Evolutionary conservation across 1,140 invertebrate genomes (phyloP).

Genomic region (Eriosoma lanigerum): DNA sequence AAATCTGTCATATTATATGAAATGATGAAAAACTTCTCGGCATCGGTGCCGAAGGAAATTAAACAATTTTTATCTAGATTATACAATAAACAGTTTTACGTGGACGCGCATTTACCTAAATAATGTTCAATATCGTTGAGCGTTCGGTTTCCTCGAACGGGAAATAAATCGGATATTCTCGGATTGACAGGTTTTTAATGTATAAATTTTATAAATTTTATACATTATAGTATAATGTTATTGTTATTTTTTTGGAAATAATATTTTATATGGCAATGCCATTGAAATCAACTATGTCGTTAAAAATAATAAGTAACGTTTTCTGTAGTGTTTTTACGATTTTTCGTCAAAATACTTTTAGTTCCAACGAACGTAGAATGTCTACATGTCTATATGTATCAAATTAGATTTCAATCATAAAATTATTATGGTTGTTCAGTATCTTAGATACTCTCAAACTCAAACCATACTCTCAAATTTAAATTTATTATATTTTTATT

Average conservation of each 20-base stretch:
- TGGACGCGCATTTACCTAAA: neutral
- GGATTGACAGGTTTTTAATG: conserved; percentile 37
- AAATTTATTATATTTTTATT: too few species aligned
- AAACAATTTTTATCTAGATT: conserved; percentile 39
- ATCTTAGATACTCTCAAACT: too few species aligned
- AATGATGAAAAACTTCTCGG: conserved; percentile 7
- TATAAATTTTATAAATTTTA: neutral
- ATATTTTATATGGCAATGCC: too few species aligned
- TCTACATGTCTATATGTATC: too few species aligned
- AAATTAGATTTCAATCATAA: too few species aligned
- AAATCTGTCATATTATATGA: conserved; percentile 1
- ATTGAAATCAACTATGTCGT: too few species aligned
- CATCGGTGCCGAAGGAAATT: conserved; percentile 27
- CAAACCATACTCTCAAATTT: too few species aligned
- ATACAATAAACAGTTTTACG: conserved; percentile 9
- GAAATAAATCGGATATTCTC: conserved; percentile 10
- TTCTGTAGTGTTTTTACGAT: too few species aligned
- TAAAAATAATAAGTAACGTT: too few species aligned
- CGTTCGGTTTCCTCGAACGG: neutral
- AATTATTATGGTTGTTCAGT: too few species aligned
- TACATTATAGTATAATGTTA: neutral
- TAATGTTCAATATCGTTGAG: conserved; percentile 4
- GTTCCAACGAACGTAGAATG: too few species aligned
- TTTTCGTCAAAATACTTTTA: too few species aligned
- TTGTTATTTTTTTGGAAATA: neutral